Percentiles rank a stretch among this genome's conserved stretches.
Evolutionary conservation across 2,797 vertebrate genomes (phyloP).

Genomic region (Sebastes minor): DNA sequence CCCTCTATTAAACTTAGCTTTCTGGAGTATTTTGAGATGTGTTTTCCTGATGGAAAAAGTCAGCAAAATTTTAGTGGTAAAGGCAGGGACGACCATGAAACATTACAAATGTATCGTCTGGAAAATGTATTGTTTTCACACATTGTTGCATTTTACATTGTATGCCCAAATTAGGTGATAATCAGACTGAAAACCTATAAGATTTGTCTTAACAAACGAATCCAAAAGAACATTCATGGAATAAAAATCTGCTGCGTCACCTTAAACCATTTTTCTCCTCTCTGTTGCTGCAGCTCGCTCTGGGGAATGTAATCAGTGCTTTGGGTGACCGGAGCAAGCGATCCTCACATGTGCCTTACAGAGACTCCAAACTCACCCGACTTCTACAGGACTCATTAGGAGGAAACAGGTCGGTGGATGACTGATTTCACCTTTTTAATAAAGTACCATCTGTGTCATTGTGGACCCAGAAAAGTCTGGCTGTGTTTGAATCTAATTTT

Average conservation of each 20-base stretch:
- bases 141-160: neutral
- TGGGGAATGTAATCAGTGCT: conserved; percentile 97
- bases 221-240: neutral
- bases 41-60: no score
- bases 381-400: conserved; percentile 95
- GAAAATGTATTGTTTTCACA: neutral
- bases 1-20: no score
- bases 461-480: neutral
- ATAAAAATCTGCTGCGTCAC: neutral
- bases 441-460: neutral
- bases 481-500: no score
- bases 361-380: conserved; percentile 95
- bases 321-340: conserved; percentile 94
- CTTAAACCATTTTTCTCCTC: neutral
- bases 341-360: conserved; percentile 92
- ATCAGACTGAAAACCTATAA: no score
- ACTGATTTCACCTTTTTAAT: neutral
- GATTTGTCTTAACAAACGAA: no score
- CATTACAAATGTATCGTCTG: no score
- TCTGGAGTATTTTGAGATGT: no score
- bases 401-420: conserved; percentile 88
- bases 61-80: no score
- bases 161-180: neutral
- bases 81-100: no score
- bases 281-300: conserved; percentile 83